These are phyloP conservation scores for Todiramphus saurophagus DNA, from an alignment of 2,113 vertebrate genomes.

Conservation along the genomic window DNA sequence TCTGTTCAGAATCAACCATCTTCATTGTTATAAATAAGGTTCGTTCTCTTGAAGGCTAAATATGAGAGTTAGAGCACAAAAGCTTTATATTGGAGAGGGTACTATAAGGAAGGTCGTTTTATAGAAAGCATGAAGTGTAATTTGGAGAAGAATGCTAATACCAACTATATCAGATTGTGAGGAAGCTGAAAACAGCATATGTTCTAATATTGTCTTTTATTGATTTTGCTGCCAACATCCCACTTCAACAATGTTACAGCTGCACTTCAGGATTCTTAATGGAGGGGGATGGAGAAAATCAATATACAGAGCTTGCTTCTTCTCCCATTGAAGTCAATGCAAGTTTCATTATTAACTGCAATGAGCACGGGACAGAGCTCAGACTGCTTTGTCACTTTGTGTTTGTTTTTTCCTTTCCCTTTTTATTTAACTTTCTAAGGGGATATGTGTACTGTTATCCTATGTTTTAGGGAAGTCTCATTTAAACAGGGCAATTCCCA, in stretches of 20 bases:
- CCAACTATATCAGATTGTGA: slow-evolving; percentile 50
- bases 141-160: slow-evolving; percentile 45
- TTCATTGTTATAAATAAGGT: background rate
- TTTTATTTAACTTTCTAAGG: slow-evolving; percentile 48
- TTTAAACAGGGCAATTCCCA: background rate
- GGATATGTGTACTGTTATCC: background rate
- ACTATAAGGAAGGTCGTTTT: slow-evolving; percentile 41
- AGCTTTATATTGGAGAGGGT: slow-evolving; percentile 11
- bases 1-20: background rate
- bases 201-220: slow-evolving; percentile 69
- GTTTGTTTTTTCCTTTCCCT: slow-evolving; percentile 8
- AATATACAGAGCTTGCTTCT: slow-evolving; percentile 63
- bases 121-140: slow-evolving; percentile 41
- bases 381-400: slow-evolving; percentile 20
- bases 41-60: slow-evolving; percentile 20
- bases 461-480: background rate
- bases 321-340: slow-evolving; percentile 24
- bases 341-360: slow-evolving; percentile 58
- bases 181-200: slow-evolving; percentile 49
- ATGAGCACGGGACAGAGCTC: slow-evolving; percentile 45
- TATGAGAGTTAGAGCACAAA: background rate
- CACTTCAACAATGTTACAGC: slow-evolving; percentile 62
- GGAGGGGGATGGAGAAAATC: slow-evolving; percentile 67
- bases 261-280: slow-evolving; percentile 63
- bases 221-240: slow-evolving; percentile 69